Evolutionary conservation across 2,113 vertebrate species (phyloP), one percentile per base, ranked within the genome.

Genomic region (Daubentonia madagascariensis): DNA sequence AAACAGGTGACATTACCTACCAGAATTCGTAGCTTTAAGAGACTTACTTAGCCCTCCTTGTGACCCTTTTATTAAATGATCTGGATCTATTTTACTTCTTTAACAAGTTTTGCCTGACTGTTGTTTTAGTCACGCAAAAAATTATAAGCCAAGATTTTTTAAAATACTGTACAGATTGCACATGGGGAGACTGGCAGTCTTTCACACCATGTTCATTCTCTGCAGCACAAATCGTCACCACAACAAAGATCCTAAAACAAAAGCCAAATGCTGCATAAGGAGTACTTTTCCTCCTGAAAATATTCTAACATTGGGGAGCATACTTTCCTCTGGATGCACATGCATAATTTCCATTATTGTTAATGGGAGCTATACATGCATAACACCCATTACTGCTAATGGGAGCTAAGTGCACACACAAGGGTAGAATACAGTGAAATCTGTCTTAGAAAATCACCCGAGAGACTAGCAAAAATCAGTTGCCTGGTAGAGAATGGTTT

Each of bases 381-480:
- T 95, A 97, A 97, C 85, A 65, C 96, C 96, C 95, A 97, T 98
- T 98, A 98, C 90, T 78, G 67, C 94, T 98, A 98, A 98, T 94
- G 96, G 97, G 92, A 96, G 81, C 97, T 98, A 95, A 97, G 97
- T 97, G 98, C 95, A 88, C 63, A 90, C 97, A 89, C 96, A 68
- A 95, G 96, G 87, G 90, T 81, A 94, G 96, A 90, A 91, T 94
- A 96, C 92, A 96, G 97, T 97, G 94, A 97, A 96, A 97, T 98
- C 96, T 96, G 97, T 97, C 98, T 98, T 98, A 93, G 92, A 95
- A 97, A 97, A 97, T 96, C 91, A 98, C 97, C 97, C 98, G 95
- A 94, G 98, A 97, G 97, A 98, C 95, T 35, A 97, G 97, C 97
- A 97, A 98, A 97, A 96, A 83, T 97, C 96, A 91, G 97, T 96